Percentiles rank a stretch among this genome's conserved stretches.
These are phyloP conservation scores for Notolabrus celidotus DNA, from an alignment of 2,797 vertebrate genomes.

Conservation along the genomic window DNA sequence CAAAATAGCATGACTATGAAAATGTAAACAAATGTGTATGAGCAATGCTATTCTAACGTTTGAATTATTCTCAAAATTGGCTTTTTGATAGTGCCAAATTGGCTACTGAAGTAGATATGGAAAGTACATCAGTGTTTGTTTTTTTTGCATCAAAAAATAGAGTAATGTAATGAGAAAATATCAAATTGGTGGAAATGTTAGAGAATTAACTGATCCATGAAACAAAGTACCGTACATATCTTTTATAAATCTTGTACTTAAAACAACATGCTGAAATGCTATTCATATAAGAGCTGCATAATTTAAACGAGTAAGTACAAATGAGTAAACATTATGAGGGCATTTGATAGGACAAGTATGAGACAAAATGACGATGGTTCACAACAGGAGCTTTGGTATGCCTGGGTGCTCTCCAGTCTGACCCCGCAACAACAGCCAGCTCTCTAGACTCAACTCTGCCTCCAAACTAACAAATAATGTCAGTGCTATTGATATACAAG, in stretches of 20 bases:
- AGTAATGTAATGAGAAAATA: slow-evolving; percentile 56
- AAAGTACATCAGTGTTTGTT: slow-evolving; percentile 66
- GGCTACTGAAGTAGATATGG: slow-evolving; percentile 69
- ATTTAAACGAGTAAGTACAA: slow-evolving; percentile 66
- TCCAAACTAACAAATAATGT: slow-evolving; percentile 42
- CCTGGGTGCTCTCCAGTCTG: slow-evolving; percentile 69
- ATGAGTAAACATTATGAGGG: slow-evolving; percentile 71
- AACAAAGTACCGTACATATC: slow-evolving; percentile 71
- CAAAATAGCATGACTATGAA: slow-evolving; percentile 77
- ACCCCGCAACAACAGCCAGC: slow-evolving; percentile 66
- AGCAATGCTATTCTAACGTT: slow-evolving; percentile 46
- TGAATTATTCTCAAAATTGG: slow-evolving; percentile 57
- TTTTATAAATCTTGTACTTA: slow-evolving; percentile 62
- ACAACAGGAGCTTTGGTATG: slow-evolving; percentile 76
- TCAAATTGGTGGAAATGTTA: slow-evolving; percentile 69
- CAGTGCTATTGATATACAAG: slow-evolving; percentile 63
- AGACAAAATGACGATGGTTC: slow-evolving; percentile 60
- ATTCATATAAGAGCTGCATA: slow-evolving; percentile 71
- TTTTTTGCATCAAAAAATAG: slow-evolving; percentile 58
- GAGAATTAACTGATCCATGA: slow-evolving; percentile 58
- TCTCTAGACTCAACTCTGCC: slow-evolving; percentile 47
- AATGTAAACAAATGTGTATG: slow-evolving; percentile 80
- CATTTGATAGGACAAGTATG: slow-evolving; percentile 42
- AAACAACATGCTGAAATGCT: slow-evolving; percentile 52
- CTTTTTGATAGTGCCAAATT: slow-evolving; percentile 62